phyloP scores from a whole-genome alignment of 2,797 vertebrate genomes.

The Gymnopithys bicolor region DNA sequence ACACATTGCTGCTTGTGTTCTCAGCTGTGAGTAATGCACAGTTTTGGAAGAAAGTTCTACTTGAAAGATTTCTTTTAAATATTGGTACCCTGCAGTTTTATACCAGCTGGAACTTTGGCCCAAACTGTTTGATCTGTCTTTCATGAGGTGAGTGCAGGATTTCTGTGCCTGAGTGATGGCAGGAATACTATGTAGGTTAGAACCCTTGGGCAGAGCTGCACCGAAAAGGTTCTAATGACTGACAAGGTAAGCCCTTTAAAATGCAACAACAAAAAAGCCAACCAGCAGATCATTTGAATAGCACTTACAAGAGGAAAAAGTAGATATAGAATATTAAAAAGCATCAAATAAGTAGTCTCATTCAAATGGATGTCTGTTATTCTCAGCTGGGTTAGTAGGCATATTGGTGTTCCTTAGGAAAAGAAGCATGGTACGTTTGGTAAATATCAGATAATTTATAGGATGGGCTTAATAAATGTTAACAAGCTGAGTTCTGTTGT shows the following conservation, averaged over 20 bases:
- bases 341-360: not conserved
- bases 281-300: not conserved
- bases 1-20: not conserved
- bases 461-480: not conserved
- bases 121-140: not conserved
- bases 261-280: not conserved
- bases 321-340: not conserved
- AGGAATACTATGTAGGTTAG: constrained; percentile 22
- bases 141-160: not conserved
- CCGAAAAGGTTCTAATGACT: constrained; percentile 11
- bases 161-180: not conserved
- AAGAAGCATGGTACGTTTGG: not conserved
- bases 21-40: not conserved
- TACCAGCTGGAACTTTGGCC: not conserved
- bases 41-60: not conserved
- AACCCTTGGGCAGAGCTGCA: constrained; percentile 35
- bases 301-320: not conserved
- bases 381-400: not conserved
- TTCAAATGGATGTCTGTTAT: not conserved
- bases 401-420: not conserved
- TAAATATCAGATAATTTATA: not conserved
- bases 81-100: not conserved
- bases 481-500: not conserved
- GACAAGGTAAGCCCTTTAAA: constrained; percentile 40
- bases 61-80: not conserved